phyloP scores from a whole-genome alignment of 1,140 invertebrate genomes.

The Rhysida immarginata region DNA sequence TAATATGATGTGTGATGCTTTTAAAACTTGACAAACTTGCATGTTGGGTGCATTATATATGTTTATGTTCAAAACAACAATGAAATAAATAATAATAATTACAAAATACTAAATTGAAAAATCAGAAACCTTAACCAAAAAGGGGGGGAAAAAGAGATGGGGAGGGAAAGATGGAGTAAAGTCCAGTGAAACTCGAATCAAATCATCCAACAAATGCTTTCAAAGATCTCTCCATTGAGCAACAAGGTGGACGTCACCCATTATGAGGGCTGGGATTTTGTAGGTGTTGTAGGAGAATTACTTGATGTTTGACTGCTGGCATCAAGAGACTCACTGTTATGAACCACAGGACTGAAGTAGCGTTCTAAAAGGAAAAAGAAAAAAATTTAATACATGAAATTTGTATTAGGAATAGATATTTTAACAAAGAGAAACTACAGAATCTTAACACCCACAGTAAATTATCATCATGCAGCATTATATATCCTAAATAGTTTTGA shows the following conservation, averaged over 20 bases:
- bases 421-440: too few species aligned
- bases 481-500: too few species aligned
- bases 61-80: background rate
- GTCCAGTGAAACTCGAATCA: background rate
- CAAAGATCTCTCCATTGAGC: constrained; percentile 1
- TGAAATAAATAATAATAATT: background rate
- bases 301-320: constrained; percentile 14
- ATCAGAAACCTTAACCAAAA: too few species aligned
- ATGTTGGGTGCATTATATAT: background rate
- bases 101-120: background rate
- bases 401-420: too few species aligned
- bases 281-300: constrained; percentile 15
- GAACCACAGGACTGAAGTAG: constrained; percentile 30
- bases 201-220: background rate
- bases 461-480: too few species aligned
- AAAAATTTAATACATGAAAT: too few species aligned
- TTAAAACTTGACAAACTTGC: background rate
- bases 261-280: constrained; percentile 18
- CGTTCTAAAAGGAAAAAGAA: constrained; percentile 23
- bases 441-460: too few species aligned
- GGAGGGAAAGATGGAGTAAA: too few species aligned
- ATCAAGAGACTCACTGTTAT: constrained; percentile 26
- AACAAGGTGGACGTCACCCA: background rate
- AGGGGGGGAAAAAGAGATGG: too few species aligned
- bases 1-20: background rate